phyloP scores from a whole-genome alignment of 2,113 vertebrate species.

The Hypocryptadius cinnamomeus region DNA sequence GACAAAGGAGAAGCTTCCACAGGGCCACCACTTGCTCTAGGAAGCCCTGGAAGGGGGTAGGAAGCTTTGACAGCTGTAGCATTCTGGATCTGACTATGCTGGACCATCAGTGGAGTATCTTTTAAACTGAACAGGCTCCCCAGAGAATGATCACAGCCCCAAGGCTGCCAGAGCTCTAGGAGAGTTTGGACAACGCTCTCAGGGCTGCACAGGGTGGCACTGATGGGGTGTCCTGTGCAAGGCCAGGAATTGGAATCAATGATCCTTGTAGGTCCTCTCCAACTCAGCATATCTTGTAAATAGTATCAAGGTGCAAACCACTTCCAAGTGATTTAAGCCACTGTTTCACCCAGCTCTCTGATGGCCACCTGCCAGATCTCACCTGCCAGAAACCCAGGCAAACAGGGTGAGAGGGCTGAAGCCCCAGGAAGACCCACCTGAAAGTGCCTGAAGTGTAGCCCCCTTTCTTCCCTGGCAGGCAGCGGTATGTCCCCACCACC shows the following conservation, averaged over 20 bases:
- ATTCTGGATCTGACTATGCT: background rate
- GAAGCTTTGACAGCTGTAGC: background rate
- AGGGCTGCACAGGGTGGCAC: background rate
- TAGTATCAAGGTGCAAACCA: background rate
- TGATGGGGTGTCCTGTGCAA: background rate
- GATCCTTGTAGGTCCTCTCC: background rate
- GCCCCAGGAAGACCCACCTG: conserved; percentile 70
- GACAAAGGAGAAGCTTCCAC: background rate
- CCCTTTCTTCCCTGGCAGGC: conserved; percentile 90
- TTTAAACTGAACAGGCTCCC: background rate
- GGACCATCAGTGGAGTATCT: background rate
- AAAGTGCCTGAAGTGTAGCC: conserved; percentile 95
- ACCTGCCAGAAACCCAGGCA: background rate
- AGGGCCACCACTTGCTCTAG: background rate
- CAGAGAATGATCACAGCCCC: rapidly evolving
- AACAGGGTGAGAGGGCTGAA: background rate
- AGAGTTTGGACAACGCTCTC: rapidly evolving
- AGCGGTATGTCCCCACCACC: conserved; percentile 91
- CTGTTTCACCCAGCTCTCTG: background rate
- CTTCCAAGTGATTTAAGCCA: background rate
- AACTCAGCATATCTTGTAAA: background rate
- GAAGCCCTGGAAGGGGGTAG: background rate
- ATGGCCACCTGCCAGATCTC: background rate
- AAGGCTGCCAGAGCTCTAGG: background rate
- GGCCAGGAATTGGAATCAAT: rapidly evolving